These are phyloP conservation scores for Aspiorhynchus laticeps DNA, from an alignment of 2,113 vertebrate species.

Conservation along the genomic window DNA sequence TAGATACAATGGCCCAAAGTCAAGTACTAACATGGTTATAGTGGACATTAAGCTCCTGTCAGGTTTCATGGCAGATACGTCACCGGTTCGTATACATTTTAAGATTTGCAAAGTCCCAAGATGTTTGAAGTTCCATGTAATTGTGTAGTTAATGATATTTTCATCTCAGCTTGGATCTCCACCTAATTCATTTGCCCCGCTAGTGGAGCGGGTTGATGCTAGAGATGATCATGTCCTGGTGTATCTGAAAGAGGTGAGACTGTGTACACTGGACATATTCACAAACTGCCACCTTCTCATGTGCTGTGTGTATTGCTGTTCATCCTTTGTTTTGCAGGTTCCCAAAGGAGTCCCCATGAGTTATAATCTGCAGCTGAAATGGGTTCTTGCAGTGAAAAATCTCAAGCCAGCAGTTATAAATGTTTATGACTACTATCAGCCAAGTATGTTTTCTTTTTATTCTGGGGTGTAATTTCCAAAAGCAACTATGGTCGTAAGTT, in stretches of 20 bases:
- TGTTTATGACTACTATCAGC: neutral
- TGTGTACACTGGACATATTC: neutral
- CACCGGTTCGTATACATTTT: neutral
- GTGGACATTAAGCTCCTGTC: conserved; percentile 9
- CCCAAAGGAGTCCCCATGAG: neutral
- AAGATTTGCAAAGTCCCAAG: conserved; percentile 52
- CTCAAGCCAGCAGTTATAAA: neutral
- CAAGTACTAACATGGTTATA: neutral
- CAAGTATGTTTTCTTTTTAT: neutral
- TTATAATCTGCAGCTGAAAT: neutral
- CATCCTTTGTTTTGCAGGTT: neutral
- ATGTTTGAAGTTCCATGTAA: neutral
- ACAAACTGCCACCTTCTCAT: neutral
- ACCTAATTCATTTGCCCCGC: neutral
- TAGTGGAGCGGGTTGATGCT: conserved; percentile 39
- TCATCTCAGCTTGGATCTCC: conserved; percentile 62
- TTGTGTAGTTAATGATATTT: neutral
- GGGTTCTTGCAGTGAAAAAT: neutral
- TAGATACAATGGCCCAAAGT: neutral
- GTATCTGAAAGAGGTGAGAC: conserved; percentile 68
- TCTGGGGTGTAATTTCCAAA: neutral
- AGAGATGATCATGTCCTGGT: conserved; percentile 62
- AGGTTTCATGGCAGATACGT: neutral
- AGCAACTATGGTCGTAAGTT: too few species aligned
- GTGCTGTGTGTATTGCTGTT: too few species aligned